phyloP scores from a whole-genome alignment of 2,888 invertebrate genomes.

The Drosophila borealis region DNA sequence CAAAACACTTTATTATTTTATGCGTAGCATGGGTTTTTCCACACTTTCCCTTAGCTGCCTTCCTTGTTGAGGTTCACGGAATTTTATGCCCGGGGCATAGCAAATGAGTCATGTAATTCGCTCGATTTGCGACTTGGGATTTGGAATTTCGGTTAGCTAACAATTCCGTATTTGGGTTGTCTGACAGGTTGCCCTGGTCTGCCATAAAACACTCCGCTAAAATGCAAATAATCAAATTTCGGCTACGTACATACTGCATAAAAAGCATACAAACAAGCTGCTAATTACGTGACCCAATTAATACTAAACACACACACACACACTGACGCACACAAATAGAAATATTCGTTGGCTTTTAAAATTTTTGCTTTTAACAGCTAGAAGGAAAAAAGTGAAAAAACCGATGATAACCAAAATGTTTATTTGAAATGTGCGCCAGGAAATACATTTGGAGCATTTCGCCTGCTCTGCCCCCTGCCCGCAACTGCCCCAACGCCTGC shows the following conservation, averaged over 20 bases:
- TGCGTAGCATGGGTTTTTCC: too few relatives aligned
- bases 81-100: constrained; percentile 1
- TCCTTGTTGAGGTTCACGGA: too few relatives aligned
- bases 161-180: constrained; percentile 23
- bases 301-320: constrained; percentile 61
- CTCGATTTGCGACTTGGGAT: constrained; percentile 39
- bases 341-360: constrained; percentile 54
- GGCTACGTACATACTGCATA: constrained; percentile 24
- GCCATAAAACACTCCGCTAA: constrained; percentile 33
- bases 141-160: constrained; percentile 19
- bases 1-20: too few relatives aligned
- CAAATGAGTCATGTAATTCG: constrained; percentile 38
- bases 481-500: not conserved
- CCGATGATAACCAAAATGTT: constrained; percentile 66
- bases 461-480: not conserved
- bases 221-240: constrained; percentile 59
- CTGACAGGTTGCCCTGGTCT: constrained; percentile 19
- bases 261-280: constrained; percentile 51
- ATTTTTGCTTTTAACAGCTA: constrained; percentile 24
- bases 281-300: constrained; percentile 77
- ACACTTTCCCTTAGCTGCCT: too few relatives aligned
- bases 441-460: constrained; percentile 62
- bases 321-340: constrained; percentile 28
- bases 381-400: constrained; percentile 3
- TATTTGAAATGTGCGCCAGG: constrained; percentile 74